These are phyloP conservation scores for Leptinotarsa rubiginosa DNA, from an alignment of 2,888 invertebrate species.

Conservation along the genomic window DNA sequence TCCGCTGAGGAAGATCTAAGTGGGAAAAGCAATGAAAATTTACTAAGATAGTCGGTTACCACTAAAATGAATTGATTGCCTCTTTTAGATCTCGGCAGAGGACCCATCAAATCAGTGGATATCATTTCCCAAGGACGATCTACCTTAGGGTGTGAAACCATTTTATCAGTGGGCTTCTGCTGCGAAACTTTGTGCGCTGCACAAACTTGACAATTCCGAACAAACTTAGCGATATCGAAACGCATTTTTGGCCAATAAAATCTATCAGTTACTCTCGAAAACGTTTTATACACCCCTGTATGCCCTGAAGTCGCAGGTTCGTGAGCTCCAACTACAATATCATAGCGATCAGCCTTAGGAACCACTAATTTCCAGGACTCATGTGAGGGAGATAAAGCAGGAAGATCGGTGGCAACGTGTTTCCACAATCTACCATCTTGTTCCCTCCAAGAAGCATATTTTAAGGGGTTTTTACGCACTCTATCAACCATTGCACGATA, in stretches of 20 bases:
- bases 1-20: constrained; percentile 30
- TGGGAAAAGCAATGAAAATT: constrained; percentile 33
- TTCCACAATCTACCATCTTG: too few species aligned
- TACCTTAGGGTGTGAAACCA: constrained; percentile 24
- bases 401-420: too few species aligned
- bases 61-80: constrained; percentile 32
- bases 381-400: too few species aligned
- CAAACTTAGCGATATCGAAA: constrained; percentile 20
- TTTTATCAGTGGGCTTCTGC: constrained; percentile 11
- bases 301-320: not conserved
- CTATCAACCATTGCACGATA: too few species aligned
- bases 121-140: constrained; percentile 33
- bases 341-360: too few species aligned
- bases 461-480: too few species aligned
- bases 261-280: not conserved
- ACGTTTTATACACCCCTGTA: constrained; percentile 9
- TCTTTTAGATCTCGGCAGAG: constrained; percentile 33
- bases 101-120: constrained; percentile 38
- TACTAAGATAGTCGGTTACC: constrained; percentile 29
- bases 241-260: constrained; percentile 28
- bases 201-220: constrained; percentile 13
- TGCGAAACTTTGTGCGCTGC: not conserved
- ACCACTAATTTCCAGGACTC: too few species aligned
- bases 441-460: too few species aligned
- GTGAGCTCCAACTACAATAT: too few species aligned